phyloP scores from a whole-genome alignment of 37 sponge, comb jelly and placozoan genomes.

The Tethya wilhelma region DNA sequence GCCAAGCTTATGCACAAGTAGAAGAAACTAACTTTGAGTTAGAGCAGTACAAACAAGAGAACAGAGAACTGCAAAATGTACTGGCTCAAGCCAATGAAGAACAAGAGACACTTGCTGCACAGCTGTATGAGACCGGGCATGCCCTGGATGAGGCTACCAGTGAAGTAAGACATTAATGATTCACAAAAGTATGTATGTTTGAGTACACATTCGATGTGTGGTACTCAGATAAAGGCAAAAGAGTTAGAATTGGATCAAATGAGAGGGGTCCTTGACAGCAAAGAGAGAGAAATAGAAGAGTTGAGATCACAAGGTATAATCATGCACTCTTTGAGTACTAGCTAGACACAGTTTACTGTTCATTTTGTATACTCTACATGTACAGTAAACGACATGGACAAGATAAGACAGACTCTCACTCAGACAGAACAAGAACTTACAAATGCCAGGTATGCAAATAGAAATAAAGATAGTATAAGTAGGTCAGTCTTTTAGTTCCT shows the following conservation, averaged over 20 bases:
- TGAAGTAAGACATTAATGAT: constrained; percentile 35
- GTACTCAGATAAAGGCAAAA: constrained; percentile 48
- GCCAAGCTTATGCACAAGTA: constrained; percentile 58
- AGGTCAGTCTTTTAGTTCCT: not conserved
- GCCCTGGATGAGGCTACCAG: constrained; percentile 75
- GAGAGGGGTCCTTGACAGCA: constrained; percentile 27
- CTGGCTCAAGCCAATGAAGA: constrained; percentile 70
- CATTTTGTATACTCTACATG: no score
- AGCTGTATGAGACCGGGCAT: constrained; percentile 79
- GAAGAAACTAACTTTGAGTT: constrained; percentile 60
- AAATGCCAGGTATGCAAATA: constrained; percentile 24
- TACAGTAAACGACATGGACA: constrained; percentile 43
- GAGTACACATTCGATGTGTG: not conserved
- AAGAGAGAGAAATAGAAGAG: constrained; percentile 49
- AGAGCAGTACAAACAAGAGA: constrained; percentile 57
- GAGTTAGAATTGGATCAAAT: constrained; percentile 34
- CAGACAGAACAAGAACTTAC: constrained; percentile 50
- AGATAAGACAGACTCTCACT: constrained; percentile 16
- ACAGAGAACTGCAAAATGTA: constrained; percentile 68
- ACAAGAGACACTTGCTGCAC: constrained; percentile 67
- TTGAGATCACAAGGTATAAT: constrained; percentile 44
- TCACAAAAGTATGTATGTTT: not conserved
- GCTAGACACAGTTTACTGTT: not conserved
- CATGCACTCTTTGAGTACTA: not conserved
- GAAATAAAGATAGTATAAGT: not conserved